These are phyloP conservation scores for Diarsia dahlii DNA, from an alignment of 2,888 invertebrate genomes.

Conservation along the genomic window DNA sequence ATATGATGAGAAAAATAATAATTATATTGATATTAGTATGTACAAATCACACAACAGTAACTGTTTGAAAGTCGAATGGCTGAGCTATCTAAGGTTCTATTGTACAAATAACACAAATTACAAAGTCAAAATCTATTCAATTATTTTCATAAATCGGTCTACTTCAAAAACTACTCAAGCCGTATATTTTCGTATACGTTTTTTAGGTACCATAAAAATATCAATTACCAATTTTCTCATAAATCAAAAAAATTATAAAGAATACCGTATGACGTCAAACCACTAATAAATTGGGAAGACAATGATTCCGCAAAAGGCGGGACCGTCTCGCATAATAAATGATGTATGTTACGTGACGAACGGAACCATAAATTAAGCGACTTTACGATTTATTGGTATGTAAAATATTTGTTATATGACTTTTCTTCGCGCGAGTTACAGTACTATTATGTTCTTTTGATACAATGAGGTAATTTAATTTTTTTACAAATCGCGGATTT, in stretches of 20 bases:
- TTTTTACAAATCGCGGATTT: no score
- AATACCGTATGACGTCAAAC: constrained; percentile 42
- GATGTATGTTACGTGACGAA: constrained; percentile 9
- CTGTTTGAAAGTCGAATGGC: not conserved
- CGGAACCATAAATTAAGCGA: constrained; percentile 20
- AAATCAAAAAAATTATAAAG: constrained; percentile 11
- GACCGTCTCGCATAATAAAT: constrained; percentile 28
- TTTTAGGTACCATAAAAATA: not conserved
- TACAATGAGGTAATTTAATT: no score
- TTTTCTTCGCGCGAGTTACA: constrained; percentile 16
- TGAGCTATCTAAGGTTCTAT: not conserved
- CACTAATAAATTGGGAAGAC: constrained; percentile 53
- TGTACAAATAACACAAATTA: not conserved
- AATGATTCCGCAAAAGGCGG: constrained; percentile 49
- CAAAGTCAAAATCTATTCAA: not conserved
- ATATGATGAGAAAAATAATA: no score
- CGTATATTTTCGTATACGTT: not conserved
- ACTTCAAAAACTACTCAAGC: not conserved
- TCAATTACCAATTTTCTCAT: not conserved
- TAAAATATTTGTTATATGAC: constrained; percentile 13
- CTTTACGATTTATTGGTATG: constrained; percentile 12
- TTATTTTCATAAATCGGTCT: not conserved
- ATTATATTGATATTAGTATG: not conserved
- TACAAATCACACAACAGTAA: not conserved
- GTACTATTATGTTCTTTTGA: not conserved